A percentile compares a stretch with the other conserved stretches of the same genome.
Conservation (phyloP, 2,888 invertebrate species). For the Hirtodrosophila confusa region DNA sequence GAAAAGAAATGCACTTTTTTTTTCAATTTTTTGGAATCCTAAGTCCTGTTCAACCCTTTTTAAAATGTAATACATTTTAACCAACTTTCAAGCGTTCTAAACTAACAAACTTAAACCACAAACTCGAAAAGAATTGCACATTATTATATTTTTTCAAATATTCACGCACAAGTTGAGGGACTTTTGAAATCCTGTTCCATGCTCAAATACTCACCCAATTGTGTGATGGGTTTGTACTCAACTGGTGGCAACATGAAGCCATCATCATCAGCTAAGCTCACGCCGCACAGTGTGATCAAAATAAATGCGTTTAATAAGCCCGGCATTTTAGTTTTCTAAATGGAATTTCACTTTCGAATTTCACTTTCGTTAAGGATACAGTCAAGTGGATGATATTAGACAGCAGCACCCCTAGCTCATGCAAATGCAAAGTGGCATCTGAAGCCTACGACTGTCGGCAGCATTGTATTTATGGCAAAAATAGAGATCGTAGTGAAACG, state of each 20-base stretch:
- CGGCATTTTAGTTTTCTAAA: slow-evolving; percentile 21
- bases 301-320: slow-evolving; percentile 25
- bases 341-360: neutral
- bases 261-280: slow-evolving; percentile 34
- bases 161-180: too few species aligned
- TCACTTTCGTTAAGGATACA: slow-evolving; percentile 29
- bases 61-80: too few species aligned
- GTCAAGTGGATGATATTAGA: slow-evolving; percentile 4
- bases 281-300: slow-evolving; percentile 29
- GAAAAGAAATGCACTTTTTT: too few species aligned
- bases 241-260: slow-evolving; percentile 30
- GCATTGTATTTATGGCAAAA: slow-evolving; percentile 73
- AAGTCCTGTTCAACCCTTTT: too few species aligned
- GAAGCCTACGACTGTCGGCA: slow-evolving; percentile 42
- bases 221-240: slow-evolving; percentile 61
- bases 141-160: neutral
- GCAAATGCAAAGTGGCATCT: slow-evolving; percentile 67
- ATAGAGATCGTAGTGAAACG: slow-evolving; percentile 43
- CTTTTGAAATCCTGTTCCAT: too few species aligned
- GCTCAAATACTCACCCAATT: slow-evolving; percentile 63
- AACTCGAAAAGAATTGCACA: slow-evolving; percentile 15
- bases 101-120: slow-evolving; percentile 36
- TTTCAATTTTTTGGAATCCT: too few species aligned
- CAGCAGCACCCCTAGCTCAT: slow-evolving; percentile 36
- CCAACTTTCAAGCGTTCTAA: too few species aligned